Conservation (phyloP, 2,888 invertebrate genomes). For the Tenthredo notha region DNA sequence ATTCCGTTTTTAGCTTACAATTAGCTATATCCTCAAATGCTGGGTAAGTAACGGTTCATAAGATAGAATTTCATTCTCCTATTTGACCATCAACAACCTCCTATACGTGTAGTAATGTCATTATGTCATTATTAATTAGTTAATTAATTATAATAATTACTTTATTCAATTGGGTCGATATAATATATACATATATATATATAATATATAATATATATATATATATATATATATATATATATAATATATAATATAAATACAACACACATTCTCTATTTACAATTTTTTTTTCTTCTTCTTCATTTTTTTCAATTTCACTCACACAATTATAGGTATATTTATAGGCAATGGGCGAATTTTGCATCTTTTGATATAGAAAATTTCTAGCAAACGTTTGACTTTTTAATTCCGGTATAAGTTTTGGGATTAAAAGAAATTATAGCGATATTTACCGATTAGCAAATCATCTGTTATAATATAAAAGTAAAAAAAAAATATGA, state of each 20-base stretch:
- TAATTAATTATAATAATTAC: constrained; percentile 32
- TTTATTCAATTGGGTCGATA: constrained; percentile 57
- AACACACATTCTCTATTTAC: constrained; percentile 70
- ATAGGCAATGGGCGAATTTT: constrained; percentile 30
- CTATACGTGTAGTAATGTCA: constrained; percentile 17
- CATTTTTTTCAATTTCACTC: constrained; percentile 9
- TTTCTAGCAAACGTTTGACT: not conserved
- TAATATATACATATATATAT: constrained; percentile 59
- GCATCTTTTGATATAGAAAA: constrained; percentile 29
- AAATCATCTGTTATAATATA: not conserved
- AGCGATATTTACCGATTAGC: not conserved
- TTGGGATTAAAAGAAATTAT: not conserved
- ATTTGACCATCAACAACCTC: constrained; percentile 8
- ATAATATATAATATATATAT: constrained; percentile 59
- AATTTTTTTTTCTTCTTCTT: constrained; percentile 55
- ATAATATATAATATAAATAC: constrained; percentile 67
- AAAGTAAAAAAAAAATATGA: not conserved
- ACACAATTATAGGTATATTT: not conserved
- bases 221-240: constrained; percentile 63
- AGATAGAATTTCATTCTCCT: constrained; percentile 5
- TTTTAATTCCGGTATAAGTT: not conserved
- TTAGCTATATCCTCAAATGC: not conserved
- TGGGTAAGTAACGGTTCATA: not conserved
- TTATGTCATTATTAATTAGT: constrained; percentile 18
- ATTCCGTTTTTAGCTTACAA: not conserved